Conservation (phyloP, 2,888 invertebrate species). For the Byasa hedistus region DNA sequence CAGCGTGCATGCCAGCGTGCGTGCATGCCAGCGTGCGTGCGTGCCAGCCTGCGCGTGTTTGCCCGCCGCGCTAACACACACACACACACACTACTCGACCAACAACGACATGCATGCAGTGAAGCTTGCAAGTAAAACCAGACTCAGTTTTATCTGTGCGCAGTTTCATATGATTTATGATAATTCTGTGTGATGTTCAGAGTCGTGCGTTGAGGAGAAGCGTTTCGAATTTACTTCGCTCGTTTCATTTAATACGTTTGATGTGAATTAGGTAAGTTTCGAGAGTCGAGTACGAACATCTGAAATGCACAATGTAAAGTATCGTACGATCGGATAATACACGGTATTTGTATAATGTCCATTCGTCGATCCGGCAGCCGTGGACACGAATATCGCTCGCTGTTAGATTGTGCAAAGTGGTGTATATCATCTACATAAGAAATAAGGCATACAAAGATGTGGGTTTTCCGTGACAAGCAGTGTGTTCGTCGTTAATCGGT, state of each 20-base stretch:
- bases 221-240: conserved; percentile 80
- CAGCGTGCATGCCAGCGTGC: conserved; percentile 30
- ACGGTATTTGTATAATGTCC: conserved; percentile 56
- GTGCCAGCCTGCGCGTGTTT: conserved; percentile 36
- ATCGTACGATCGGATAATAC: conserved; percentile 57
- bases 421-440: conserved; percentile 74
- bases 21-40: conserved; percentile 40
- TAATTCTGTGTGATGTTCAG: conserved; percentile 78
- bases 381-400: conserved; percentile 60
- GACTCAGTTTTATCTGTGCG: conserved; percentile 78
- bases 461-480: conserved; percentile 72
- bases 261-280: conserved; percentile 74
- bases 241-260: conserved; percentile 60
- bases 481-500: conserved; percentile 62
- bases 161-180: conserved; percentile 78
- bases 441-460: conserved; percentile 75
- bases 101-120: conserved; percentile 78
- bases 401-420: conserved; percentile 76
- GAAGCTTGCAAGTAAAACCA: conserved; percentile 80
- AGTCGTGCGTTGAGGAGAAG: conserved; percentile 81
- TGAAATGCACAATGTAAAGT: conserved; percentile 76
- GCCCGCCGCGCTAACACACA: conserved; percentile 41
- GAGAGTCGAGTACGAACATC: conserved; percentile 73
- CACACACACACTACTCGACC: conserved; percentile 69
- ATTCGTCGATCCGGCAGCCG: conserved; percentile 49